Evolutionary conservation across 1,140 invertebrate genomes (phyloP).

Genomic region (Drosophila sproati): DNA sequence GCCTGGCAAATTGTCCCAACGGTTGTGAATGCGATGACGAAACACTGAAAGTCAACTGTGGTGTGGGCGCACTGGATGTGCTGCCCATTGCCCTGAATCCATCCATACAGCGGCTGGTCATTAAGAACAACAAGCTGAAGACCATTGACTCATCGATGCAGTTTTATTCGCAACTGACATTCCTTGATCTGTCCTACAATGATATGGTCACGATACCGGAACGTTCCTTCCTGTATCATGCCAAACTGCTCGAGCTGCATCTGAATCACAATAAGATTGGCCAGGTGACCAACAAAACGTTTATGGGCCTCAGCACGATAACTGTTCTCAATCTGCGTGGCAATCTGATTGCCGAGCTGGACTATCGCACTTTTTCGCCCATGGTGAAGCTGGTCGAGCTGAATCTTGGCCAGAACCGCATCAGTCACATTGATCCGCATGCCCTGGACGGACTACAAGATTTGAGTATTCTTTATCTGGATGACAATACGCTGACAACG

Average conservation of each 20-base stretch:
- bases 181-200: conserved; percentile 93
- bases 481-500: conserved; percentile 92
- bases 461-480: conserved; percentile 91
- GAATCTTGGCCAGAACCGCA: conserved; percentile 94
- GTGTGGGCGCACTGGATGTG: conserved; percentile 93
- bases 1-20: conserved; percentile 89
- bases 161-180: conserved; percentile 93
- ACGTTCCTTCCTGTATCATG: conserved; percentile 91
- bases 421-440: conserved; percentile 90
- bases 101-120: conserved; percentile 92
- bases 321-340: conserved; percentile 92
- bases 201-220: conserved; percentile 91
- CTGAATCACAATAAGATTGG: conserved; percentile 94
- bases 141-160: conserved; percentile 94
- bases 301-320: conserved; percentile 90
- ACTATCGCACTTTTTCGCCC: conserved; percentile 90
- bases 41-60: conserved; percentile 93
- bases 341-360: conserved; percentile 92
- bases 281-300: conserved; percentile 90
- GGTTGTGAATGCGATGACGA: conserved; percentile 95
- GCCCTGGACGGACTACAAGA: conserved; percentile 92
- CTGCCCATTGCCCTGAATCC: conserved; percentile 96
- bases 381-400: conserved; percentile 92
- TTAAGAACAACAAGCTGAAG: conserved; percentile 94
- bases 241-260: conserved; percentile 92